Evolutionary conservation across 2,888 invertebrate species (phyloP).

Genomic region (Polydrusus tereticollis): DNA sequence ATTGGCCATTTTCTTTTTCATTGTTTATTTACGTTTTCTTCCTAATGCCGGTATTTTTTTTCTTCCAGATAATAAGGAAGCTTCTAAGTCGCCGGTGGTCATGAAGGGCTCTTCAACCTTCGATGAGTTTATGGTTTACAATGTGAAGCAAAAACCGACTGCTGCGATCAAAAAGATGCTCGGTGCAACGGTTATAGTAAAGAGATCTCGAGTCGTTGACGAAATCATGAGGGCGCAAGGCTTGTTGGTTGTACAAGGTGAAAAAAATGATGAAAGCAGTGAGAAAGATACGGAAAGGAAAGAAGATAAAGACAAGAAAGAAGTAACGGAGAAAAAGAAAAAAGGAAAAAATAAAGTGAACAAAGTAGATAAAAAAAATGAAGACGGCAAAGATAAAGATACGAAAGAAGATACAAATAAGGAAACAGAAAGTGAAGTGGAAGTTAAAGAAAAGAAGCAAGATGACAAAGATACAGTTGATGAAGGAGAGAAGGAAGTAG

Average conservation of each 20-base stretch:
- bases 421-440: neutral
- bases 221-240: slow-evolving; percentile 46
- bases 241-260: neutral
- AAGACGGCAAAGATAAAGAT: neutral
- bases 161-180: slow-evolving; percentile 52
- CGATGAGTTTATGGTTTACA: slow-evolving; percentile 27
- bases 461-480: neutral
- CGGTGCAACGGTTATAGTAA: slow-evolving; percentile 48
- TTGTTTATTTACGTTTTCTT: neutral
- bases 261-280: neutral
- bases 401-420: neutral
- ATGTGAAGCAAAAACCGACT: slow-evolving; percentile 47
- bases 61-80: neutral
- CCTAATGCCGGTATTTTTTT: neutral
- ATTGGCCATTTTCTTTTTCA: neutral
- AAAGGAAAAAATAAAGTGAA: neutral
- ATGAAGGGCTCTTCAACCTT: neutral
- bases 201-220: slow-evolving; percentile 52
- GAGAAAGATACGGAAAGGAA: neutral
- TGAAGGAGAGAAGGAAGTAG: neutral
- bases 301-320: neutral
- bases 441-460: neutral
- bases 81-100: neutral
- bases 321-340: neutral
- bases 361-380: too few relatives aligned